Evolutionary conservation across 2,888 invertebrate species (phyloP).

Genomic region (Cecidostiba fungosa): DNA sequence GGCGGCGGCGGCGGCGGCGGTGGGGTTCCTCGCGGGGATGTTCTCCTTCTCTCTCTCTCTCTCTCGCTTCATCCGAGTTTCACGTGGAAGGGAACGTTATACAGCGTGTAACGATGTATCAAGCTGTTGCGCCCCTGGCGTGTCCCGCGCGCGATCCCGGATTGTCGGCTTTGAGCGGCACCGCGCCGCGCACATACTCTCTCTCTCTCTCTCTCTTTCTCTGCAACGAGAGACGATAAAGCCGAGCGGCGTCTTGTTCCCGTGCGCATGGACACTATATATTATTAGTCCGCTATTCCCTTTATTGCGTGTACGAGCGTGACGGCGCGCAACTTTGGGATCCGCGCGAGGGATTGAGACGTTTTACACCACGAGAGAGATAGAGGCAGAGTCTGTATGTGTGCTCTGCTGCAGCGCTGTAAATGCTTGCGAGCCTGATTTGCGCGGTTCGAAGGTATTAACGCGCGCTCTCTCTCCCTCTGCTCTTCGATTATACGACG

Average conservation of each 20-base stretch:
- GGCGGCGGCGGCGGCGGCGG: conserved; percentile 48
- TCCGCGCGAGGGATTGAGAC: conserved; percentile 66
- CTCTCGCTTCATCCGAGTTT: conserved; percentile 37
- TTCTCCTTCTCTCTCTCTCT: conserved; percentile 39
- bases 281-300: conserved; percentile 73
- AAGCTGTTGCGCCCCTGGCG: conserved; percentile 80
- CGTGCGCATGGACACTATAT: conserved; percentile 78
- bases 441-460: conserved; percentile 63
- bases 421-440: conserved; percentile 62
- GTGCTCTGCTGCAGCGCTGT: conserved; percentile 35
- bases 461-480: conserved; percentile 31
- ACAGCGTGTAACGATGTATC: conserved; percentile 80
- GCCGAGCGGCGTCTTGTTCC: conserved; percentile 73
- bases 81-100: conserved; percentile 71
- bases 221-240: conserved; percentile 77
- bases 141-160: conserved; percentile 76
- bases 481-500: conserved; percentile 57
- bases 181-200: conserved; percentile 76
- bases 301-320: conserved; percentile 66
- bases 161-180: conserved; percentile 77
- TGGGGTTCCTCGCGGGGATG: conserved; percentile 58
- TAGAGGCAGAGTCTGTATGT: background rate
- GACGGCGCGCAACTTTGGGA: conserved; percentile 58
- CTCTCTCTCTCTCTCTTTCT: conserved; percentile 67
- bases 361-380: conserved; percentile 58